Percentiles rank a stretch among this genome's conserved stretches.
phyloP scores from a whole-genome alignment of 2,888 invertebrate genomes.

The Pachymerium ferrugineum region DNA sequence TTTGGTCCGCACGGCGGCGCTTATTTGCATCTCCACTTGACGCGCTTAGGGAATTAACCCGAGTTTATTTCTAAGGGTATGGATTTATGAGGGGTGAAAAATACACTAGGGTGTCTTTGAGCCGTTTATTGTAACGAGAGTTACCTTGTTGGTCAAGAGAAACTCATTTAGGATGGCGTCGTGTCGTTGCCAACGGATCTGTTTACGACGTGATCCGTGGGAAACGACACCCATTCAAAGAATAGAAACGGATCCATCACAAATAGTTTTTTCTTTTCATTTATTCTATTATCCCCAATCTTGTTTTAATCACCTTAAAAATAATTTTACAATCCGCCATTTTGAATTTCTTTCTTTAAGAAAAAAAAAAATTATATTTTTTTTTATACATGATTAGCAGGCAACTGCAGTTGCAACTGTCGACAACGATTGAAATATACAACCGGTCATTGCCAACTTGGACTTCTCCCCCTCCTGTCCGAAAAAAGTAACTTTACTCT shows the following conservation, averaged over 20 bases:
- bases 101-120: neutral
- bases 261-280: neutral
- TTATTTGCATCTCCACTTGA: too few relatives aligned
- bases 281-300: neutral
- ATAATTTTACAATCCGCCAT: too few relatives aligned
- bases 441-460: neutral
- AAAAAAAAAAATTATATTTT: too few relatives aligned
- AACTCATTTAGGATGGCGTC: slow-evolving; percentile 21
- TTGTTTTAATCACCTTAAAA: too few relatives aligned
- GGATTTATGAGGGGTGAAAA: neutral
- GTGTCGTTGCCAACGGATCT: slow-evolving; percentile 18
- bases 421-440: neutral
- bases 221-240: slow-evolving; percentile 6
- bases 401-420: neutral
- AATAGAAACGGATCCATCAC: neutral
- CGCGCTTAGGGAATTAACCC: too few relatives aligned
- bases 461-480: too few relatives aligned
- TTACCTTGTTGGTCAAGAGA: neutral
- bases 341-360: neutral
- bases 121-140: neutral
- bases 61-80: neutral
- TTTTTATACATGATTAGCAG: neutral
- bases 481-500: neutral
- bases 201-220: slow-evolving; percentile 12
- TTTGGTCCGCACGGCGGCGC: neutral